phyloP scores from a whole-genome alignment of 2,797 vertebrate species.

The Syngnathus acus region DNA sequence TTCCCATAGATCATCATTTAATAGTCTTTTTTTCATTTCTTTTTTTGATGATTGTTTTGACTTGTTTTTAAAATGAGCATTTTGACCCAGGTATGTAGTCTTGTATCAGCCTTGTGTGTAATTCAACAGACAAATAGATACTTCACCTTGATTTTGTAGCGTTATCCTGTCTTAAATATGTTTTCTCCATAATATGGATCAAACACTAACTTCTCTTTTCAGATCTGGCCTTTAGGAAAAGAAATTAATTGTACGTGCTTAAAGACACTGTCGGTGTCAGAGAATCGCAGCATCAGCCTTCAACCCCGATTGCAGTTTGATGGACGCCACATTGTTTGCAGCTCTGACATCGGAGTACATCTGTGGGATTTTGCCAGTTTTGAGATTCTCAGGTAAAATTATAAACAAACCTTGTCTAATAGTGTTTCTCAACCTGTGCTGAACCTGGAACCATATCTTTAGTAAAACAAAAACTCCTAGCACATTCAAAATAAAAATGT shows the following conservation, averaged over 20 bases:
- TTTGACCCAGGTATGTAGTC: too few species aligned
- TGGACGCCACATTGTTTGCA: conserved; percentile 92
- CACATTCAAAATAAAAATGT: neutral
- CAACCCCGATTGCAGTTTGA: conserved; percentile 97
- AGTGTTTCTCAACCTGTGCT: neutral
- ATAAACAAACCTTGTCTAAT: neutral
- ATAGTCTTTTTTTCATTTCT: too few species aligned
- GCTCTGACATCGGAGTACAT: conserved; percentile 92
- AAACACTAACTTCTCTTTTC: conserved; percentile 19
- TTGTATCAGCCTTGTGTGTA: too few species aligned
- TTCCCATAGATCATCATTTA: too few species aligned
- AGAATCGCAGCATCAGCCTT: conserved; percentile 90
- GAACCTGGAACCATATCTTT: too few species aligned
- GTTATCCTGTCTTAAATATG: too few species aligned
- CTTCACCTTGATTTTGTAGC: too few species aligned
- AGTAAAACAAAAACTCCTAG: too few species aligned
- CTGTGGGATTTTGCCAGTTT: conserved; percentile 99
- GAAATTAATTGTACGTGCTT: conserved; percentile 98
- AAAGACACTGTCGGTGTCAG: conserved; percentile 91
- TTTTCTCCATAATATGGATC: conserved; percentile 1
- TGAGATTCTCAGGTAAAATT: conserved; percentile 85
- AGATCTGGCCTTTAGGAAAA: conserved; percentile 97
- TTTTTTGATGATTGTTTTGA: too few species aligned
- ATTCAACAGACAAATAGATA: too few species aligned
- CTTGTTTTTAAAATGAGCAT: too few species aligned